These are phyloP conservation scores for Canis aureus DNA, from an alignment of 2,113 vertebrate genomes.

Conservation along the genomic window DNA sequence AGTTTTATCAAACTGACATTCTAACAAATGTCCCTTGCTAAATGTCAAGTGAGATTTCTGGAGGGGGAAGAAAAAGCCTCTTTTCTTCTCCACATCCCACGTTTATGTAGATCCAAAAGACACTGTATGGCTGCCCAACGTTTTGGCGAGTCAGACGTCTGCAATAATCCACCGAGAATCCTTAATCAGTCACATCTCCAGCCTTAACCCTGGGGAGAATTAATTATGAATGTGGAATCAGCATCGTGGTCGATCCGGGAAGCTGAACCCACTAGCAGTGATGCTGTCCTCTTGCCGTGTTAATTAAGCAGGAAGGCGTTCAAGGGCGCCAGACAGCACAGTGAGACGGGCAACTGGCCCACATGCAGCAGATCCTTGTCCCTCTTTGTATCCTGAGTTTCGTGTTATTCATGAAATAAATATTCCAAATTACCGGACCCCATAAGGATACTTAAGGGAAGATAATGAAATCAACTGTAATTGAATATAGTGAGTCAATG, in stretches of 20 bases:
- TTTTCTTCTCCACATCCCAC: constrained; percentile 73
- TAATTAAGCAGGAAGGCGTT: constrained; percentile 54
- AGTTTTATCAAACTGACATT: constrained; percentile 88
- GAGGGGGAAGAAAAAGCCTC: constrained; percentile 79
- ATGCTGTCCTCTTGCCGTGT: background rate
- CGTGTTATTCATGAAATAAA: constrained; percentile 41
- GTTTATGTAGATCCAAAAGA: constrained; percentile 82
- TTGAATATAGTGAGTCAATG: background rate
- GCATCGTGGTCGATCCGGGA: constrained; percentile 33
- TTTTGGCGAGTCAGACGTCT: constrained; percentile 67
- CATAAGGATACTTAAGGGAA: background rate
- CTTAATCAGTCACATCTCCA: constrained; percentile 52
- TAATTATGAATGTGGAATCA: constrained; percentile 58
- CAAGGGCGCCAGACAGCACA: background rate
- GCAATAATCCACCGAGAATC: constrained; percentile 48
- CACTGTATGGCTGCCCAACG: constrained; percentile 60
- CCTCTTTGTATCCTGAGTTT: background rate
- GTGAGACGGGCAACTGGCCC: background rate
- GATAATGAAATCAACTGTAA: background rate
- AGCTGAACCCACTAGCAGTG: background rate
- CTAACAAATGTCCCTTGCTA: constrained; percentile 85
- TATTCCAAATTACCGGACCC: background rate
- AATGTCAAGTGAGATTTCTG: constrained; percentile 88
- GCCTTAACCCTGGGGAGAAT: constrained; percentile 56
- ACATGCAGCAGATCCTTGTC: background rate